Conservation (phyloP, 1,140 invertebrate genomes). For the Aphidius ervi region DNA sequence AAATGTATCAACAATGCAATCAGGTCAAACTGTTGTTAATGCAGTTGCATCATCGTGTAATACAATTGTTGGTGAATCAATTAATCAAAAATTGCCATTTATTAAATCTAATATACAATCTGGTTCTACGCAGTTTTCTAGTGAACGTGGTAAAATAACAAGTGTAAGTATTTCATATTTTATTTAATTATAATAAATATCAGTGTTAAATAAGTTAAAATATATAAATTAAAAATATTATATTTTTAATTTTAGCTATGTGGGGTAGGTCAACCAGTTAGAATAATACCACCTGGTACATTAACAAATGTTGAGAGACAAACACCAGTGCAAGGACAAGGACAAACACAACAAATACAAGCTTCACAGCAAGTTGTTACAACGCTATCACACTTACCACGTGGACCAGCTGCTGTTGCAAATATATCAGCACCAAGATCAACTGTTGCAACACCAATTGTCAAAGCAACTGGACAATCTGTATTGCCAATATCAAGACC, state of each 20-base stretch:
- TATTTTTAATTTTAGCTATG: constrained; percentile 35
- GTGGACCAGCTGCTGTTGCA: constrained; percentile 53
- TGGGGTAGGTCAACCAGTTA: constrained; percentile 44
- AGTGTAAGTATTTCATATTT: constrained; percentile 33
- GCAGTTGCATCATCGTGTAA: constrained; percentile 33
- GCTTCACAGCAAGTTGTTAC: constrained; percentile 42
- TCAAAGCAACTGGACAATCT: constrained; percentile 42
- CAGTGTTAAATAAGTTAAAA: background rate
- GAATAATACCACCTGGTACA: constrained; percentile 46
- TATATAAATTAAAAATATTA: constrained; percentile 2
- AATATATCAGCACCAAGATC: constrained; percentile 54
- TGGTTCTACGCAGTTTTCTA: constrained; percentile 35
- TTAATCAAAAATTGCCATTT: constrained; percentile 45
- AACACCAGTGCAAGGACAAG: constrained; percentile 34
- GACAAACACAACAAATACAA: constrained; percentile 30
- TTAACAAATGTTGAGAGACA: constrained; percentile 48
- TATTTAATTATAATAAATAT: background rate
- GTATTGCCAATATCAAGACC: constrained; percentile 37
- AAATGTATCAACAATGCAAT: constrained; percentile 42
- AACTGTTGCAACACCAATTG: constrained; percentile 52
- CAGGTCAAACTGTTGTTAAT: constrained; percentile 36
- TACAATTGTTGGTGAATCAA: constrained; percentile 44
- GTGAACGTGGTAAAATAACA: constrained; percentile 46
- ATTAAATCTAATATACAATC: constrained; percentile 43
- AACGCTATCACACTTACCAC: constrained; percentile 47